These are phyloP conservation scores for Pipistrellus kuhlii DNA, from an alignment of 2,797 vertebrate species.

Conservation along the genomic window DNA sequence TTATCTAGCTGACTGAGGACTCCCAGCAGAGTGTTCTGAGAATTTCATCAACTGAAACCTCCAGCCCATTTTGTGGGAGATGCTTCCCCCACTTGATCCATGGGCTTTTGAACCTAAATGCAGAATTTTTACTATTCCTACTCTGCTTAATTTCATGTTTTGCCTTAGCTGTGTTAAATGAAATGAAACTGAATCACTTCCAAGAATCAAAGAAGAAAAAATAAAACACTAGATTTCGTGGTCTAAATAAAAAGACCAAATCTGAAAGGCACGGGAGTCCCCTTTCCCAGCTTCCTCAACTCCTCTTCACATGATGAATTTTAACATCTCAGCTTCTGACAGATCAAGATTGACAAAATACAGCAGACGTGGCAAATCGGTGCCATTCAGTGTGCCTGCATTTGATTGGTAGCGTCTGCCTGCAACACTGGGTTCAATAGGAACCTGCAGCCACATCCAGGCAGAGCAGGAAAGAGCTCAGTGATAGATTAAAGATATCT, in stretches of 20 bases:
- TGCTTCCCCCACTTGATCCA: neutral
- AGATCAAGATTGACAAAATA: neutral
- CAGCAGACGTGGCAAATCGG: neutral
- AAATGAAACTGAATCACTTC: neutral
- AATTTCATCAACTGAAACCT: neutral
- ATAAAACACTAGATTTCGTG: neutral
- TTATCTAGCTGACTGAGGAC: neutral
- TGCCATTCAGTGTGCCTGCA: neutral
- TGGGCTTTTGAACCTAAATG: neutral
- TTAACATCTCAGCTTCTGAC: neutral
- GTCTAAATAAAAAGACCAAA: neutral
- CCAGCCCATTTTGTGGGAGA: neutral
- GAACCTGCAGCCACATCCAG: neutral
- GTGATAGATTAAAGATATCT: neutral
- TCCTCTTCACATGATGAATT: neutral
- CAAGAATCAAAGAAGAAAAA: neutral
- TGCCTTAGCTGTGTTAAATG: neutral
- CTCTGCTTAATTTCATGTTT: neutral
- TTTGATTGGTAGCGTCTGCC: neutral
- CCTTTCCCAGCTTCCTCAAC: neutral
- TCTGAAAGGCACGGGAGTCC: neutral
- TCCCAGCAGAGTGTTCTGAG: neutral
- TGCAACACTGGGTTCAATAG: neutral
- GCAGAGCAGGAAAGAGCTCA: neutral
- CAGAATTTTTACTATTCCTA: neutral